These are phyloP conservation scores for Ciona savignyi DNA, from an alignment of 23 tunicate species.

Conservation along the genomic window DNA sequence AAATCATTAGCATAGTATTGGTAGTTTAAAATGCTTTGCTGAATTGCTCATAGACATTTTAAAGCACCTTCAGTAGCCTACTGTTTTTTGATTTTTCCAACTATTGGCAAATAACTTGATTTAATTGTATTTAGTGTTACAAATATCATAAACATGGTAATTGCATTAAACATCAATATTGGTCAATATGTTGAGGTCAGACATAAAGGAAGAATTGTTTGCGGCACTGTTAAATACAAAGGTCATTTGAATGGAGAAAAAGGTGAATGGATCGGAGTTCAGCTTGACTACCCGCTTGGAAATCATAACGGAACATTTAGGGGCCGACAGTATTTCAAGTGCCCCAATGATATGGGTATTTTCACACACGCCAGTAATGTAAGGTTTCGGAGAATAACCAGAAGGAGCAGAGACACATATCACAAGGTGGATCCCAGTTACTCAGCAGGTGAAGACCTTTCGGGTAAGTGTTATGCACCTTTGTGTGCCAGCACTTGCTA, in stretches of 20 bases:
- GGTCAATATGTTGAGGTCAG: constrained; percentile 61
- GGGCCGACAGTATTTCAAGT: constrained; percentile 82
- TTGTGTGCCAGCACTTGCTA: constrained; percentile 7
- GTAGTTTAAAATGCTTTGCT: no score
- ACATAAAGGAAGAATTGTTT: constrained; percentile 25
- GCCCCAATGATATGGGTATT: constrained; percentile 53
- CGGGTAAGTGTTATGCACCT: neutral
- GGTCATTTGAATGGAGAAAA: constrained; percentile 63
- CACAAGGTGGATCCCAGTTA: constrained; percentile 19
- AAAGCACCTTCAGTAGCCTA: no score
- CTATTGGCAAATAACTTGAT: no score
- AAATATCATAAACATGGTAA: constrained; percentile 57
- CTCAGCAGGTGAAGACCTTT: constrained; percentile 24
- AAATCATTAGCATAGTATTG: no score
- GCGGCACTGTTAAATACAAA: constrained; percentile 78
- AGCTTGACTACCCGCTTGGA: constrained; percentile 71
- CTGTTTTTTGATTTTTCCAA: no score
- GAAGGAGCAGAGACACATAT: constrained; percentile 42
- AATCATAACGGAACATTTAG: constrained; percentile 90
- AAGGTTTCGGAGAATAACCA: constrained; percentile 17
- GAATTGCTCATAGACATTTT: no score
- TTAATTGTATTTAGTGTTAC: no score
- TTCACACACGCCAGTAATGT: constrained; percentile 86
- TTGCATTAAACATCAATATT: constrained; percentile 46
- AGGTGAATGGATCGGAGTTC: constrained; percentile 88